Base-by-base conservation (phyloP, 2,888 invertebrate genomes). In the Cheilosia variabilis region DNA sequence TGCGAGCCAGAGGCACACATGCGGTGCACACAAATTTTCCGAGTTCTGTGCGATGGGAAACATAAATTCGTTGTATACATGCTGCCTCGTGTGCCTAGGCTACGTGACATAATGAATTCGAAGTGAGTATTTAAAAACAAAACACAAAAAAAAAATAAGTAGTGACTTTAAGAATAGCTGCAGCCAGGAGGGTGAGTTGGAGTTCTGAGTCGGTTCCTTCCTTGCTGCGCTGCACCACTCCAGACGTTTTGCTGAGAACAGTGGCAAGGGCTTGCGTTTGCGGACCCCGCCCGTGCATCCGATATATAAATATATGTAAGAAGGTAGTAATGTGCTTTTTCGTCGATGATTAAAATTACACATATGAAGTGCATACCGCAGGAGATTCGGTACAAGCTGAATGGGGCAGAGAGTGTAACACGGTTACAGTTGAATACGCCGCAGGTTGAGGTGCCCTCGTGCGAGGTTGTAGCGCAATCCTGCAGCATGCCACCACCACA, bases 101-200 rank as follows among this genome's bases (percentile, higher is more conserved):
- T 79, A 79, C 79, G 79, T 79, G 79, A 79, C 79, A 79, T 79
- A 79, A 81, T 68, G 75, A 75, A 75, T 81, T 81, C 75, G 68
- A 81, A 81, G 68, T 81, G 75, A 75, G 81, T 75, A 62, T 68
- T 68, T 63, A 57, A 57, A 43, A 24, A 71, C 34, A 66, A 31
- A 60, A 72, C 9, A 31, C n/a, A n/a, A n/a, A 31, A 27, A 27
- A 27, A 24, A 27, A 27, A 55, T 27, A 37, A n/a, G 6, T 63
- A 15, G 31, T 31, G 37, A 47, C 53, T 34, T n/a, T 57, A 53
- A 15, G 24, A 10, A 50, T 19, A 34, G 62, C 19, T n/a, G 45
- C 17, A 9, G 3, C 17, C 3, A 9, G 7, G 41, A 45, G 77
- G 62, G 63, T 63, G 55, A 71, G 57, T 41, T 78, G 57, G 55